Evolutionary conservation across 2,888 invertebrate species (phyloP).

Genomic region (Harpalus rufipes): DNA sequence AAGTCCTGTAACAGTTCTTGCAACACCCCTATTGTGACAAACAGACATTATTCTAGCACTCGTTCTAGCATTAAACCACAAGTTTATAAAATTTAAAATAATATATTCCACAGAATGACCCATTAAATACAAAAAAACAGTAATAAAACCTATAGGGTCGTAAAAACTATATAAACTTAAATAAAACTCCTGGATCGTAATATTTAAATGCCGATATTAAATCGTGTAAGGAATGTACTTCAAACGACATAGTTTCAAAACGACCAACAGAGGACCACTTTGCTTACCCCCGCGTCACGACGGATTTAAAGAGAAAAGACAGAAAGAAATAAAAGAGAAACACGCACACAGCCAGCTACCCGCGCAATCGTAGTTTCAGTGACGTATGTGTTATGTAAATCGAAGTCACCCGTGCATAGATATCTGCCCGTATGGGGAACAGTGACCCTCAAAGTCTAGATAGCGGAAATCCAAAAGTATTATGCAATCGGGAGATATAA

Average conservation of each 20-base stretch:
- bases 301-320: not conserved
- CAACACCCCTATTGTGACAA: no score
- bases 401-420: constrained; percentile 42
- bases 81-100: no score
- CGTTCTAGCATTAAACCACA: no score
- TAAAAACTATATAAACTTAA: constrained; percentile 1
- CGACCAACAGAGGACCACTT: not conserved
- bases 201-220: constrained; percentile 44
- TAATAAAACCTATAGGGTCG: not conserved
- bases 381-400: constrained; percentile 48
- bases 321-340: constrained; percentile 21
- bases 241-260: constrained; percentile 37
- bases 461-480: not conserved
- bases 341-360: not conserved
- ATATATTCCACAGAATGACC: no score
- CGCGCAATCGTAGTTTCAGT: not conserved
- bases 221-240: not conserved
- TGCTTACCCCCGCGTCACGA: not conserved
- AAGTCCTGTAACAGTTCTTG: no score
- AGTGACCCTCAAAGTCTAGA: constrained; percentile 7
- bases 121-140: no score
- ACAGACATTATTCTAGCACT: no score
- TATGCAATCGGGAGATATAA: no score
- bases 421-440: constrained; percentile 16
- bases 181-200: not conserved